Base-by-base conservation (phyloP, 2,888 invertebrate genomes). In the Catotricha subobsoleta region DNA sequence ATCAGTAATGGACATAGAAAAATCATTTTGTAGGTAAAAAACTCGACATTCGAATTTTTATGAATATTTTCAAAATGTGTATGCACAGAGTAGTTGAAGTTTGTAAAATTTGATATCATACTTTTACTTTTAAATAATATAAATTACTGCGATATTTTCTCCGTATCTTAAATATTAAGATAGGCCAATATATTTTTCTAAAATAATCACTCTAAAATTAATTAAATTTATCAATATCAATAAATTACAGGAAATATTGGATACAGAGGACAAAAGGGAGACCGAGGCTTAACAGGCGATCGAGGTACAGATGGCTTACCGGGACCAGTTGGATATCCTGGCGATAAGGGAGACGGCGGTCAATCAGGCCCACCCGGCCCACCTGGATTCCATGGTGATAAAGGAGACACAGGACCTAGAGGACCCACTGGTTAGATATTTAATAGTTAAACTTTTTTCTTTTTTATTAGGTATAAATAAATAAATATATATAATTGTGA, bases 321-420 rank as follows among this genome's bases (percentile, higher is more conserved):
- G 50, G 91, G 91, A 21, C 65, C 72, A 30, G 71, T 76, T 48
- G 91, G 92, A 39, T 67, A 69, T 45, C 71, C 77, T 16, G 88
- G 88, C 25, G 72, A 71, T 50, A 72, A 77, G 39, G 87, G 87
- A 36, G 62, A 65, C 37, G 64, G 71, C 27, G 87, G 88, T 48
- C 69, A 71, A 21, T 52, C 63, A 1, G 74, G 74, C 2, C 66
- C 67, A 20, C 49, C 66, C 0, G 72, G 72, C 12, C 66, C 67
- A 9, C 53, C 55, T 9, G 66, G 62, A 28, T 8, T 28, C 1
- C 45, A 49, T 4, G 74, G 74, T 27, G 56, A 57, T 1, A 72
- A 71, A 50, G 75, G 74, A 47, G 69, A 72, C 20, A 52, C 62
- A 1, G 74, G 74, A 3, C 67, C 67, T 23, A 49, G 66, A 0